Evolutionary conservation across 2,797 vertebrate genomes (phyloP).

Genomic region (Hippopotamyrus pictus): DNA sequence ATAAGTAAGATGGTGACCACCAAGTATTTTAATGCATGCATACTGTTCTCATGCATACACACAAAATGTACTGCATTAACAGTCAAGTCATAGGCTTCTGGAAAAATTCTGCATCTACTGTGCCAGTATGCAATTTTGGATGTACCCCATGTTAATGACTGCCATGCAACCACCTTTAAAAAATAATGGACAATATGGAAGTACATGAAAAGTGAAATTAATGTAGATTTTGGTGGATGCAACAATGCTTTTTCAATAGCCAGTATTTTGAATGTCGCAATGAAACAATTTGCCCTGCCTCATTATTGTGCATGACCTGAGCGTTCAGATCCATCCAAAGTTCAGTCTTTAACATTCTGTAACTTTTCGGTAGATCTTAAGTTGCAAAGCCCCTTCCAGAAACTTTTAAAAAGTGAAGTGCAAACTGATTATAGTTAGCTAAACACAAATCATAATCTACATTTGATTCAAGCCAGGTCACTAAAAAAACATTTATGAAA

Average conservation of each 20-base stretch:
- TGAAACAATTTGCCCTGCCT: background rate
- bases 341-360: background rate
- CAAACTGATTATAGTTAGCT: background rate
- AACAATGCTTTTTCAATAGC: background rate
- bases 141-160: background rate
- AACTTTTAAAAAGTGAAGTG: background rate
- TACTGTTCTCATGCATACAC: background rate
- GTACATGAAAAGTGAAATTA: background rate
- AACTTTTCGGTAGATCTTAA: background rate
- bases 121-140: background rate
- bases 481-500: background rate
- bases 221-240: background rate
- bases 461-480: background rate
- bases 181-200: background rate
- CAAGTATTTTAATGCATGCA: background rate
- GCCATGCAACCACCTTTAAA: background rate
- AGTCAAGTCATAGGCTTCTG: background rate
- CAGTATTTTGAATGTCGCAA: background rate
- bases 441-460: background rate
- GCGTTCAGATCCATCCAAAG: background rate
- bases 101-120: background rate
- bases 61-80: background rate
- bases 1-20: background rate
- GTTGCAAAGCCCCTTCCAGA: background rate
- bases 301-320: background rate